phyloP scores from a whole-genome alignment of 2,113 vertebrate genomes.

The Pelecanus crispus region DNA sequence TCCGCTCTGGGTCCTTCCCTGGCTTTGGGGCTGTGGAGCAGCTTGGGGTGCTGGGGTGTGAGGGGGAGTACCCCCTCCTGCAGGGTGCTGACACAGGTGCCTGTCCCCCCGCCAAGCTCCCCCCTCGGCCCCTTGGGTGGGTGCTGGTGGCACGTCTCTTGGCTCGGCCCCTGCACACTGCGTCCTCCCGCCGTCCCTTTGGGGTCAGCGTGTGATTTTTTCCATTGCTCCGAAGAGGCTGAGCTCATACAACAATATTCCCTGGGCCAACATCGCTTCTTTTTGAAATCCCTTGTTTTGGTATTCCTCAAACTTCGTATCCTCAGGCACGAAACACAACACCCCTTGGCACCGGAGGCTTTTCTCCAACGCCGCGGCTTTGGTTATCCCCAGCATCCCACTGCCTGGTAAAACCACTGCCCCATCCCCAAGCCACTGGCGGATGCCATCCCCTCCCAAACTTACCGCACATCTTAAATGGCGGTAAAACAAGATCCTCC shows the following conservation, averaged over 20 bases:
- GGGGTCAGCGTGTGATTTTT: neutral
- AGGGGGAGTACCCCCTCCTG: neutral
- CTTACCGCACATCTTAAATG: neutral
- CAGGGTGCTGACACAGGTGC: neutral
- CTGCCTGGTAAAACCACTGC: neutral
- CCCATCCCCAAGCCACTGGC: accelerated
- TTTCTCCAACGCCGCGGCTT: accelerated
- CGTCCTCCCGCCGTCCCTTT: neutral
- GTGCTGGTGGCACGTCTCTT: neutral
- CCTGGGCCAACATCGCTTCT: neutral
- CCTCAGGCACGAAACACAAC: neutral
- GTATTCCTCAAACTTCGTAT: neutral
- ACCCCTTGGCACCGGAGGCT: neutral
- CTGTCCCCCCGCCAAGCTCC: accelerated
- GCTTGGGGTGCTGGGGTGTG: neutral
- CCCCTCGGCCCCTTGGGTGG: neutral
- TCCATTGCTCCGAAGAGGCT: neutral
- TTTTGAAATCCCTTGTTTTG: conserved; percentile 39
- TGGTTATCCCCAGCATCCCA: neutral
- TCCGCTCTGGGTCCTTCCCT: accelerated
- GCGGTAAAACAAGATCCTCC: neutral
- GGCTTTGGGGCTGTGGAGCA: neutral
- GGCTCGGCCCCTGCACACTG: accelerated
- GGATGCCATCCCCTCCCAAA: neutral
- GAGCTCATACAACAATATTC: conserved; percentile 48